Conservation (phyloP, 2,888 invertebrate species). For the Cheilosia vulpina region DNA sequence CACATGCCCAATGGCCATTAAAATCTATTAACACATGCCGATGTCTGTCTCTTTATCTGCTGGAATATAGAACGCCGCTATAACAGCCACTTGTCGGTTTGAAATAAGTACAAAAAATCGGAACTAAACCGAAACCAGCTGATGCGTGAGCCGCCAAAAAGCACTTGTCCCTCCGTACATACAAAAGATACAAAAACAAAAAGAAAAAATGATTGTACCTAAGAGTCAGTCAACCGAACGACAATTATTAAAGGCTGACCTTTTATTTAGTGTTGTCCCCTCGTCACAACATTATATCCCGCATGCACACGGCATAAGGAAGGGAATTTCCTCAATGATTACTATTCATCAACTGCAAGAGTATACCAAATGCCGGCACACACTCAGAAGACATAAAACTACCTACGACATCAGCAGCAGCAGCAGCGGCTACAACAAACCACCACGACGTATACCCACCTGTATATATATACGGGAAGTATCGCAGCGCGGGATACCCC, state of each 20-base stretch:
- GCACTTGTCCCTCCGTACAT: constrained; percentile 55
- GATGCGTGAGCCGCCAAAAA: constrained; percentile 63
- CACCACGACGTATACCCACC: constrained; percentile 46
- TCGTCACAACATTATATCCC: constrained; percentile 35
- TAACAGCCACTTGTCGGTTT: not conserved
- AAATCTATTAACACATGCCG: constrained; percentile 38
- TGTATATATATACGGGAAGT: constrained; percentile 71
- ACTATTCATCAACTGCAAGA: constrained; percentile 36
- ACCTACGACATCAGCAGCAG: not conserved
- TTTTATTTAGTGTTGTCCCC: constrained; percentile 18
- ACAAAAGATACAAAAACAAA: not conserved
- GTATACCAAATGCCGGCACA: constrained; percentile 60
- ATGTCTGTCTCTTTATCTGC: constrained; percentile 9
- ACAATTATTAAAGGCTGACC: constrained; percentile 39
- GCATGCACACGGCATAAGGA: constrained; percentile 29
- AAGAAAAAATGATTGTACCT: constrained; percentile 13
- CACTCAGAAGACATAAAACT: constrained; percentile 2
- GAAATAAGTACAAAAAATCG: constrained; percentile 25
- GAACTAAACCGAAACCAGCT: constrained; percentile 43
- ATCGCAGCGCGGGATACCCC: constrained; percentile 55
- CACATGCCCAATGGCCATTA: constrained; percentile 19
- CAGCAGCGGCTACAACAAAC: not conserved
- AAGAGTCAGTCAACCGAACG: constrained; percentile 62
- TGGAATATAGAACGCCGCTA: constrained; percentile 16
- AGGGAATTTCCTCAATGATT: constrained; percentile 62